A percentile compares a stretch with the other conserved stretches of the same genome.
Evolutionary conservation across 2,113 vertebrate species (phyloP).

Genomic region (Pluvialis apricaria): DNA sequence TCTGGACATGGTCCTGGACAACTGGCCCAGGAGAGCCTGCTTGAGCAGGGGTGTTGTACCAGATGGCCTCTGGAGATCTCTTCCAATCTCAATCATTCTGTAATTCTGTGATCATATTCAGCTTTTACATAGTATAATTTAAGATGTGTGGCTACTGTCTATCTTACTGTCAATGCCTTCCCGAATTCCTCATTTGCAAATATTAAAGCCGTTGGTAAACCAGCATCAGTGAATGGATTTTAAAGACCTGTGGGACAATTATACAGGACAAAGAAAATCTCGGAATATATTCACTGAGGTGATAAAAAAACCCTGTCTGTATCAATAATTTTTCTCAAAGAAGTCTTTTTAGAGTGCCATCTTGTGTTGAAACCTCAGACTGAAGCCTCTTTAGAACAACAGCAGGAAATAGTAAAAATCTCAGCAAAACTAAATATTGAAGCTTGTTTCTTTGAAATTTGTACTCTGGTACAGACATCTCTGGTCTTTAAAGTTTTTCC

Average conservation of each 20-base stretch:
- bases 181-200: background rate
- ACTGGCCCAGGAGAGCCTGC: accelerated
- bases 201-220: background rate
- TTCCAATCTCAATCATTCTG: background rate
- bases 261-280: background rate
- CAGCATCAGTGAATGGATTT: background rate
- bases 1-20: background rate
- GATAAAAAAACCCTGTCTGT: background rate
- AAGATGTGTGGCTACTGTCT: background rate
- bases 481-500: background rate
- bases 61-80: background rate
- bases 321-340: background rate
- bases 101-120: background rate
- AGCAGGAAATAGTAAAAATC: background rate
- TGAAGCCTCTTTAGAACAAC: background rate
- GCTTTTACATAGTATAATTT: background rate
- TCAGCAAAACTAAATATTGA: background rate
- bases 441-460: background rate
- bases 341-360: slow-evolving; percentile 11
- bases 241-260: background rate
- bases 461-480: background rate
- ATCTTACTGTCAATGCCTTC: background rate
- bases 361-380: slow-evolving; percentile 49
- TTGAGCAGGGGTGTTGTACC: background rate
- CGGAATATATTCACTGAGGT: background rate